These are phyloP conservation scores for Fringilla coelebs DNA, from an alignment of 2,797 vertebrate species.

Conservation along the genomic window DNA sequence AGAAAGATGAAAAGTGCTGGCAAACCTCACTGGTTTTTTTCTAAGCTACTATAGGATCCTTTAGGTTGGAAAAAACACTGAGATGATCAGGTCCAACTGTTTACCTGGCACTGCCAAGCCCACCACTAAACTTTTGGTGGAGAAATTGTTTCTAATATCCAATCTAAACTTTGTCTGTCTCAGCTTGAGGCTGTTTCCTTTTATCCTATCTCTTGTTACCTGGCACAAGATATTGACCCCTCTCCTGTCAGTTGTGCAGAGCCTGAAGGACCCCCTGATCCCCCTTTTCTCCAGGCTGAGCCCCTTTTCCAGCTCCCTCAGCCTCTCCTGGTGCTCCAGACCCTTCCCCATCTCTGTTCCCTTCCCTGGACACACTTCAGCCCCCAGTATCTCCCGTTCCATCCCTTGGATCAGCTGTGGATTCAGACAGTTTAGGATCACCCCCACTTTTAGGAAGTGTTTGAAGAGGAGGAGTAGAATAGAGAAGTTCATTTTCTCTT, in stretches of 20 bases:
- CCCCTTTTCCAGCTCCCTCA: neutral
- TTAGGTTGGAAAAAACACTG: neutral
- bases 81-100: neutral
- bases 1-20: neutral
- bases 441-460: neutral
- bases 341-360: rapidly evolving
- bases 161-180: neutral
- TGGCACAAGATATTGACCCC: neutral
- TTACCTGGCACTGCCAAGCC: neutral
- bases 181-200: neutral
- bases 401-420: rapidly evolving
- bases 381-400: neutral
- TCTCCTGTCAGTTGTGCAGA: neutral
- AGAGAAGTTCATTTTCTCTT: neutral
- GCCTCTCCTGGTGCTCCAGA: rapidly evolving
- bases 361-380: rapidly evolving
- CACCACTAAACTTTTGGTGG: neutral
- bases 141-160: neutral
- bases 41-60: neutral
- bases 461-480: neutral
- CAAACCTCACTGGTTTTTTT: neutral
- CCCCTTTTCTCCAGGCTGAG: neutral
- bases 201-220: neutral
- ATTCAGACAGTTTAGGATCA: neutral
- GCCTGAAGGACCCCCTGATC: rapidly evolving